Conservation (phyloP, 2,888 invertebrate species). For the Ochlodes sylvanus region DNA sequence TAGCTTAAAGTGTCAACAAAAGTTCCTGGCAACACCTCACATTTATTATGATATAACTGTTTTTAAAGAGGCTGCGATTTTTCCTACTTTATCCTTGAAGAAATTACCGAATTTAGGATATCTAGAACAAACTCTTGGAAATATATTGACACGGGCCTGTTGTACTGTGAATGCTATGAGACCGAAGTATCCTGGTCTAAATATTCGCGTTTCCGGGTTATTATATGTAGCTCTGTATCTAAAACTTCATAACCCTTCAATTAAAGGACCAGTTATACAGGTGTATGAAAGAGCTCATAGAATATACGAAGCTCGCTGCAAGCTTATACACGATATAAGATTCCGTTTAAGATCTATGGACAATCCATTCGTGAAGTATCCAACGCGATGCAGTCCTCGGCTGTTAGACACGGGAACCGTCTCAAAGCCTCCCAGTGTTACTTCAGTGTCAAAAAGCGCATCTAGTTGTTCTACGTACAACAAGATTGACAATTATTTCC, state of each 20-base stretch:
- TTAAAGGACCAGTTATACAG: constrained; percentile 52
- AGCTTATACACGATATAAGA: constrained; percentile 67
- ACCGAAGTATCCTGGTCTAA: constrained; percentile 86
- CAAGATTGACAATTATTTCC: constrained; percentile 8
- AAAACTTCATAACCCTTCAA: constrained; percentile 78
- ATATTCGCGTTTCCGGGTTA: constrained; percentile 76
- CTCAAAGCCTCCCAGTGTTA: constrained; percentile 47
- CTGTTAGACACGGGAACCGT: constrained; percentile 47
- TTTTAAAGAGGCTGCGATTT: constrained; percentile 60
- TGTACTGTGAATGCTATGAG: constrained; percentile 78
- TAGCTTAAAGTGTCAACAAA: constrained; percentile 71
- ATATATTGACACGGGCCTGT: constrained; percentile 81
- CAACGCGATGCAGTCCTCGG: constrained; percentile 55
- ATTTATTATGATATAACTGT: constrained; percentile 78
- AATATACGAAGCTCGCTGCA: constrained; percentile 66
- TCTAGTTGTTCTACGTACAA: constrained; percentile 30
- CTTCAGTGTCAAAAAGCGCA: constrained; percentile 16
- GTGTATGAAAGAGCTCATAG: constrained; percentile 68
- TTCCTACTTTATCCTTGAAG: constrained; percentile 72
- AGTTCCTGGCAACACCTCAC: constrained; percentile 81
- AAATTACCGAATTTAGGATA: constrained; percentile 85
- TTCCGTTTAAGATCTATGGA: constrained; percentile 77
- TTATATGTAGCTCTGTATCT: constrained; percentile 84
- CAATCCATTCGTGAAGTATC: constrained; percentile 84
- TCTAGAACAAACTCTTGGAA: constrained; percentile 85